A percentile compares a stretch with the other conserved stretches of the same genome.
These are phyloP conservation scores for Patella depressa DNA, from an alignment of 2,888 invertebrate species.

Conservation along the genomic window DNA sequence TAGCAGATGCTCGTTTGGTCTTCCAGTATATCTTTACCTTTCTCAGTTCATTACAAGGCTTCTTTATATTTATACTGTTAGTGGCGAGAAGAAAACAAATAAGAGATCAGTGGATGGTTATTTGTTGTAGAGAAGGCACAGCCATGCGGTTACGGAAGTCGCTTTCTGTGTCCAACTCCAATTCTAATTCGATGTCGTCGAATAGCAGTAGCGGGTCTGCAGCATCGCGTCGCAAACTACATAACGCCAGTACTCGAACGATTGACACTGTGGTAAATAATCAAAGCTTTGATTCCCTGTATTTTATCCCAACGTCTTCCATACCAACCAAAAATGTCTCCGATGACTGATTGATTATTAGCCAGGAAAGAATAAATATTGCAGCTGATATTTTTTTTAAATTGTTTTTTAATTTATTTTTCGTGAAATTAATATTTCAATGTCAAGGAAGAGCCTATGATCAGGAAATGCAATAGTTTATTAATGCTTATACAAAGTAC, in stretches of 20 bases:
- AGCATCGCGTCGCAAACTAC: background rate
- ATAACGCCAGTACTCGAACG: background rate
- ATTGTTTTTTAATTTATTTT: too few relatives aligned
- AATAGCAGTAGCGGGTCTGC: constrained; percentile 10
- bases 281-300: background rate
- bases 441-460: too few relatives aligned
- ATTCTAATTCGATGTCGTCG: constrained; percentile 38
- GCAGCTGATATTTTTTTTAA: too few relatives aligned
- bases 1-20: constrained; percentile 57
- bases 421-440: too few relatives aligned
- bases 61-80: constrained; percentile 60
- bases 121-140: constrained; percentile 48
- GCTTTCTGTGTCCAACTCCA: constrained; percentile 48
- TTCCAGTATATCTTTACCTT: constrained; percentile 69
- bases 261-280: background rate
- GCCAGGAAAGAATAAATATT: too few relatives aligned
- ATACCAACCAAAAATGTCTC: background rate
- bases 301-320: constrained; percentile 6
- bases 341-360: too few relatives aligned
- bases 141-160: constrained; percentile 40
- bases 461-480: too few relatives aligned
- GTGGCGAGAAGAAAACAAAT: constrained; percentile 58
- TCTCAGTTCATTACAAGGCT: constrained; percentile 59
- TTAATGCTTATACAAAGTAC: too few relatives aligned
- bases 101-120: constrained; percentile 57